A percentile compares a stretch with the other conserved stretches of the same genome.
These are phyloP conservation scores for Frankliniella fusca DNA, from an alignment of 2,888 invertebrate species.

Conservation along the genomic window DNA sequence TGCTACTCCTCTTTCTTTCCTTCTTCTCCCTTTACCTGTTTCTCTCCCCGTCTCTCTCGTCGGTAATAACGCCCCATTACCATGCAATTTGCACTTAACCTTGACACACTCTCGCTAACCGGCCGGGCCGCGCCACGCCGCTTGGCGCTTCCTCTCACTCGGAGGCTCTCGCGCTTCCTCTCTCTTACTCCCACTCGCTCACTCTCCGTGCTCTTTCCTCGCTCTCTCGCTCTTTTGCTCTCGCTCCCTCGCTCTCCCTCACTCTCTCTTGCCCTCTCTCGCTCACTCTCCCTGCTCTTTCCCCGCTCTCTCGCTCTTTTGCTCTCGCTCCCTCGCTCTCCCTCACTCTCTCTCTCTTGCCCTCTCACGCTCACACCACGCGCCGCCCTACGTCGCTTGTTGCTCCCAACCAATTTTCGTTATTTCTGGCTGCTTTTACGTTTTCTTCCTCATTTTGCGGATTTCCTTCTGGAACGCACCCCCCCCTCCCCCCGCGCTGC, in stretches of 20 bases:
- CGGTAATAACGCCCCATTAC: not conserved
- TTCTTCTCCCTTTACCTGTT: too few relatives aligned
- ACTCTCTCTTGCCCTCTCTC: not conserved
- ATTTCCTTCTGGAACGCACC: too few relatives aligned
- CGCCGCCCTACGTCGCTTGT: too few relatives aligned
- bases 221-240: not conserved
- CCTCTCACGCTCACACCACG: not conserved
- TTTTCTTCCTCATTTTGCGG: too few relatives aligned
- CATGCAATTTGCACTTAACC: conserved; percentile 18
- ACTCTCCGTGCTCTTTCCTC: not conserved
- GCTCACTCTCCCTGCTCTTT: not conserved
- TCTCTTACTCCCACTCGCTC: not conserved
- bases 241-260: not conserved
- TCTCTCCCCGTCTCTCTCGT: too few relatives aligned
- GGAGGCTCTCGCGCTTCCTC: not conserved
- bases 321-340: not conserved
- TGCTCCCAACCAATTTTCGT: too few relatives aligned
- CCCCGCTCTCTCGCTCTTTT: not conserved
- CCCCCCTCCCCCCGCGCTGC: too few relatives aligned
- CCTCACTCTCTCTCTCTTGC: not conserved
- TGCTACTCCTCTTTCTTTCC: not conserved
- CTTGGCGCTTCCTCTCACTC: not conserved
- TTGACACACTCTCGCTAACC: conserved; percentile 7
- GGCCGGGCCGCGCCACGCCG: not conserved
- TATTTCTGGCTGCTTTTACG: too few relatives aligned